These are phyloP conservation scores for Rhynchomys soricoides DNA, from an alignment of 2,113 vertebrate genomes.

Conservation along the genomic window DNA sequence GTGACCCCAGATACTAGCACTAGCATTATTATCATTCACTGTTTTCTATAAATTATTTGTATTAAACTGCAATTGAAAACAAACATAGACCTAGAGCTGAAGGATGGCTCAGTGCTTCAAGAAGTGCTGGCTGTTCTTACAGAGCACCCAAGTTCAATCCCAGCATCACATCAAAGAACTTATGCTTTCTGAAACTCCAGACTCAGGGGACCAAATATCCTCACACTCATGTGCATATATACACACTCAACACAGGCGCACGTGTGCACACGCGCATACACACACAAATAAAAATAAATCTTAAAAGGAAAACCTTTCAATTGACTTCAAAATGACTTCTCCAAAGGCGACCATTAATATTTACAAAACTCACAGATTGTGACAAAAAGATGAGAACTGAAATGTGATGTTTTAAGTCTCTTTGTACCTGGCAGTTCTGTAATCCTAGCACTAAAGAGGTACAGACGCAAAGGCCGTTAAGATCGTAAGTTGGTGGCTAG, in stretches of 20 bases:
- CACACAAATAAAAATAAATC: background rate
- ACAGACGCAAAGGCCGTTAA: background rate
- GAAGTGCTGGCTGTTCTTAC: background rate
- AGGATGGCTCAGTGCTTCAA: background rate
- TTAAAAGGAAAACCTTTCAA: background rate
- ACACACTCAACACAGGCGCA: background rate
- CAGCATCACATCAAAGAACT: background rate
- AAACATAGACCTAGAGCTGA: background rate
- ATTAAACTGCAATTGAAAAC: background rate
- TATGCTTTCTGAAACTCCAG: background rate
- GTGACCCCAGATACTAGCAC: slow-evolving; percentile 19
- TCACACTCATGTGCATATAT: background rate
- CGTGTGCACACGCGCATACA: background rate
- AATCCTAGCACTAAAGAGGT: background rate
- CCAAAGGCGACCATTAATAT: slow-evolving; percentile 30
- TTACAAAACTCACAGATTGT: background rate
- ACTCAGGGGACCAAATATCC: background rate
- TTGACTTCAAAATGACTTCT: slow-evolving; percentile 45
- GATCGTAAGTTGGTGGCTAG: background rate
- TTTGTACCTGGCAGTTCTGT: background rate
- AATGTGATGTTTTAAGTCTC: background rate
- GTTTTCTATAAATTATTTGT: slow-evolving; percentile 14
- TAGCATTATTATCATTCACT: slow-evolving; percentile 29
- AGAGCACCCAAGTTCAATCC: background rate
- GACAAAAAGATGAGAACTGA: slow-evolving; percentile 13